Percentiles rank a stretch among this genome's conserved stretches.
These are phyloP conservation scores for Tribolium castaneum DNA, from an alignment of 1,140 invertebrate species.

Conservation along the genomic window DNA sequence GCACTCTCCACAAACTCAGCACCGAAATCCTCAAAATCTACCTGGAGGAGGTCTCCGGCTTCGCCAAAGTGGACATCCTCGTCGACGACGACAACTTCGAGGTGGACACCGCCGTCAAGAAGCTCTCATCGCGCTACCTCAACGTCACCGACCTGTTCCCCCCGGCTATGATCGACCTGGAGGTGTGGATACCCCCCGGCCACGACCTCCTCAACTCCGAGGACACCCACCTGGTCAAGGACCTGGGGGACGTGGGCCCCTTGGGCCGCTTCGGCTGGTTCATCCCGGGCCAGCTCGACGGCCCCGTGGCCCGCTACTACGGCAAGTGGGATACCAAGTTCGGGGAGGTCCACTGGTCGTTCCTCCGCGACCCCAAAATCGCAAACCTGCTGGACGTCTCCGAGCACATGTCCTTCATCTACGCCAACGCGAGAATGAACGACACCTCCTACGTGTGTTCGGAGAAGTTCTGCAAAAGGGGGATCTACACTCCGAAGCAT, in stretches of 20 bases:
- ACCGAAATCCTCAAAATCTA: constrained; percentile 73
- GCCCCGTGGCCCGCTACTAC: constrained; percentile 51
- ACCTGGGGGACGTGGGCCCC: constrained; percentile 71
- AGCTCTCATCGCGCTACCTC: constrained; percentile 35
- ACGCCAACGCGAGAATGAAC: background rate
- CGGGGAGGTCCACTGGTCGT: constrained; percentile 66
- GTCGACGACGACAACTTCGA: constrained; percentile 66
- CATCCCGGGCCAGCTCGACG: constrained; percentile 67
- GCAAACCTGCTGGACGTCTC: constrained; percentile 65
- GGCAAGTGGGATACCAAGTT: constrained; percentile 42
- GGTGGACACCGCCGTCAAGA: constrained; percentile 46
- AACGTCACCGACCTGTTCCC: constrained; percentile 59
- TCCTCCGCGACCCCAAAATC: constrained; percentile 64
- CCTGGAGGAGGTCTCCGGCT: constrained; percentile 72
- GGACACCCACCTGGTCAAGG: constrained; percentile 65
- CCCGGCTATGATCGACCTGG: constrained; percentile 77
- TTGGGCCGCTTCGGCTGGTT: constrained; percentile 81
- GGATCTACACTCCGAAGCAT: constrained; percentile 69
- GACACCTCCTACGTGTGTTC: constrained; percentile 66
- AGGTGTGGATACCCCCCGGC: constrained; percentile 75
- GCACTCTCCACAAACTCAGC: constrained; percentile 70
- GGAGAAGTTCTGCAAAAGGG: constrained; percentile 66
- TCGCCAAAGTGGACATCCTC: constrained; percentile 67
- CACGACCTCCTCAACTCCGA: constrained; percentile 65
- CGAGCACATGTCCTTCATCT: constrained; percentile 34